phyloP scores from a whole-genome alignment of 2,888 invertebrate genomes.

The Lasioglossum villosulum region DNA sequence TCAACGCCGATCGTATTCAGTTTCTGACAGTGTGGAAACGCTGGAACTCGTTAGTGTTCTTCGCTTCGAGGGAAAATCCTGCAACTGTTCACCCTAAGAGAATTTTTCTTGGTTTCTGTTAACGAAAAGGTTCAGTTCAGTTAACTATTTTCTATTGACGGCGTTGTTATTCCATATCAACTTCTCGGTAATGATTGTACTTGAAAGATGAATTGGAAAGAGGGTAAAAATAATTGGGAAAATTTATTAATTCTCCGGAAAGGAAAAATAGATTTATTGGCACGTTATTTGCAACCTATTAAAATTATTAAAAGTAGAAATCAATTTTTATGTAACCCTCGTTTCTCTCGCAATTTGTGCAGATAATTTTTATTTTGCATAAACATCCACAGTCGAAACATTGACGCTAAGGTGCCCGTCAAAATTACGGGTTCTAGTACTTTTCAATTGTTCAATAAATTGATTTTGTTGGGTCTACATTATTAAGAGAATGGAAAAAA shows the following conservation, averaged over 20 bases:
- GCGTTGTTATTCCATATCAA: background rate
- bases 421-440: too few relatives aligned
- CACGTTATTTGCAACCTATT: too few relatives aligned
- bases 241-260: background rate
- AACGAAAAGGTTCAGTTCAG: background rate
- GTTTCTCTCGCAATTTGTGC: background rate
- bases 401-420: too few relatives aligned
- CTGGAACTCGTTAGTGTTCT: conserved; percentile 15
- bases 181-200: background rate
- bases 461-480: too few relatives aligned
- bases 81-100: background rate
- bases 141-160: background rate
- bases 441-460: too few relatives aligned
- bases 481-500: background rate
- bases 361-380: background rate
- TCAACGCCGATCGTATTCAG: background rate
- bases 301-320: background rate
- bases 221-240: background rate
- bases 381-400: background rate
- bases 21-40: background rate
- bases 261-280: background rate
- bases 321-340: background rate
- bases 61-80: conserved; percentile 2
- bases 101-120: background rate
- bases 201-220: too few relatives aligned